Evolutionary conservation across 2,113 vertebrate species (phyloP), one percentile per base, ranked within the genome.

Genomic region (Numenius arquata): DNA sequence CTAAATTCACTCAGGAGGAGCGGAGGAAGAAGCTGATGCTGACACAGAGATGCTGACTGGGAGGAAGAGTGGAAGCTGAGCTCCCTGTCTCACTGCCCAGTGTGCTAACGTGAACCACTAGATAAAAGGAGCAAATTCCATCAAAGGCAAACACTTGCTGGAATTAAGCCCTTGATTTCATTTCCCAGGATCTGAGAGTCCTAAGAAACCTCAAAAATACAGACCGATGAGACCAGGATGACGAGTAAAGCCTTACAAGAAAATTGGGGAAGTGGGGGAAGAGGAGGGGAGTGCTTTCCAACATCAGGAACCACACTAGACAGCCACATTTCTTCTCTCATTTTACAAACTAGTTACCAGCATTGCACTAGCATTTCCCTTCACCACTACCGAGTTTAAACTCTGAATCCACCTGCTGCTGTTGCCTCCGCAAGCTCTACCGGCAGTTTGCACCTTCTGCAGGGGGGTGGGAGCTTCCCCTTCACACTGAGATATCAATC

Each of bases 321-420:
- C 10, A 81, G 52, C 19, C 72, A 34, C 48, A 47, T 43, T 40
- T 75, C 43, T 30, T 30, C 17, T 23, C 41, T 70, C 34, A 22
- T 29, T 80, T 80, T 41, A 72, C n/a, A 41, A 23, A 43, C 43
- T 7, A 70, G 30, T 12, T 15, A 12, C 9, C 52, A 62, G 72
- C 2, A 2, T 4, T 58, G 38, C 38, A 45, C 5, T 4, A 75
- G 22, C 0, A 0, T 38, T 83, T n/a, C 27, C 43, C 34, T 76
- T 55, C 75, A 45, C 40, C 72, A 19, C 56, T 59, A 25, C 2
- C 1, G 6, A 58, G 50, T 30, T 67, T 29, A 32, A 90, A 5
- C 13, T 81, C 55, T 0, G 0, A 61, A 61, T 32, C 67, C 45
- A 15, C 40, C 36, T 38, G 53, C 45, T 40, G 41, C 66, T 30